Conservation (phyloP, 1,140 invertebrate genomes). For the Atopsyche davidsoni region DNA sequence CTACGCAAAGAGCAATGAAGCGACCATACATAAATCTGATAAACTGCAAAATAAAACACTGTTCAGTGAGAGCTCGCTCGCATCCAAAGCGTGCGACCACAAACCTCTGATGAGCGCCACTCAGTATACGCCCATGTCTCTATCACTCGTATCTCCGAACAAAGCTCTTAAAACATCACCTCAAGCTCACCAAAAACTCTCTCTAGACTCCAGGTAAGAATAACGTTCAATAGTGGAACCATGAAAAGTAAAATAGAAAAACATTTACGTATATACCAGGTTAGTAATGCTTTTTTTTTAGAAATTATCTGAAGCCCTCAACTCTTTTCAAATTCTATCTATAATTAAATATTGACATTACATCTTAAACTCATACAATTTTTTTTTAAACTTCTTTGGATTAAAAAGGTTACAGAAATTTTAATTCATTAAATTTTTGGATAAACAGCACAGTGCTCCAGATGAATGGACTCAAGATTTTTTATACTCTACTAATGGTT, state of each 20-base stretch:
- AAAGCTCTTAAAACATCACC: slow-evolving; percentile 28
- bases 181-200: slow-evolving; percentile 27
- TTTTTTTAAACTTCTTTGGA: too few species aligned
- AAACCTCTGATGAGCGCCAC: slow-evolving; percentile 51
- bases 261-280: too few species aligned
- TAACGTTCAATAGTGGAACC: too few species aligned
- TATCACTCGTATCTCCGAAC: slow-evolving; percentile 38
- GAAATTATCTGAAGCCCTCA: too few species aligned
- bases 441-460: slow-evolving; percentile 36
- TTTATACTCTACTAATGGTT: slow-evolving; percentile 27
- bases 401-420: too few species aligned
- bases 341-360: too few species aligned
- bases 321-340: too few species aligned
- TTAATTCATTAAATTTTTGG: too few species aligned
- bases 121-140: slow-evolving; percentile 51
- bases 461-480: slow-evolving; percentile 29
- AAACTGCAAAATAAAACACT: slow-evolving; percentile 26
- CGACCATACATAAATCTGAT: slow-evolving; percentile 29
- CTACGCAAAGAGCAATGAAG: slow-evolving; percentile 31
- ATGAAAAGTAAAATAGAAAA: too few species aligned
- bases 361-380: too few species aligned
- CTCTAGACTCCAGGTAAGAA: slow-evolving; percentile 27
- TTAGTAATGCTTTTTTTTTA: too few species aligned
- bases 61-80: slow-evolving; percentile 18
- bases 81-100: slow-evolving; percentile 19